These are phyloP conservation scores for Electrona antarctica DNA, from an alignment of 2,113 vertebrate species.

Conservation along the genomic window DNA sequence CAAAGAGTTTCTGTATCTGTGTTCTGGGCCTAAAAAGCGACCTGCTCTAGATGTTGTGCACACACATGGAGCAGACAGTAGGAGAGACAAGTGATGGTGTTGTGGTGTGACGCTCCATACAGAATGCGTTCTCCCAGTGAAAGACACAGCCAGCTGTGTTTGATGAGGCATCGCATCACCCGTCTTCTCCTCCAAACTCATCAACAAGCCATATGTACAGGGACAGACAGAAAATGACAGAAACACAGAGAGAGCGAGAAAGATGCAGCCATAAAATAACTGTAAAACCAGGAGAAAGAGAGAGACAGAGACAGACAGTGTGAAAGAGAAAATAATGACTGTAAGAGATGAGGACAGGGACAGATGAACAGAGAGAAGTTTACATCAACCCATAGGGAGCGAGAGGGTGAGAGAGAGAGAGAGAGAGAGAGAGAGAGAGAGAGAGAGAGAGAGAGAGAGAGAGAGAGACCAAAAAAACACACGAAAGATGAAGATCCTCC, in stretches of 20 bases:
- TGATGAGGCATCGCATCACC: background rate
- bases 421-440: constrained; percentile 6
- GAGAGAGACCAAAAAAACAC: constrained; percentile 18
- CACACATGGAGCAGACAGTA: background rate
- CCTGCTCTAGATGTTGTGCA: no score
- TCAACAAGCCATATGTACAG: constrained; percentile 23
- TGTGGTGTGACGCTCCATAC: constrained; percentile 7
- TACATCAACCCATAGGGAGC: no score
- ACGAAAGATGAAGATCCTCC: constrained; percentile 12
- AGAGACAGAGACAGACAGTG: background rate
- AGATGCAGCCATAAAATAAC: constrained; percentile 5
- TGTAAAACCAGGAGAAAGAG: constrained; percentile 1
- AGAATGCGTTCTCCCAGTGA: constrained; percentile 21
- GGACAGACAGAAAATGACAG: constrained; percentile 15
- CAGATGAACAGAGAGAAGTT: no score
- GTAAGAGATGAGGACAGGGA: background rate
- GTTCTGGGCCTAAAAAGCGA: no score
- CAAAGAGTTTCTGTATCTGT: no score
- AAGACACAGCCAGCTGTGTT: constrained; percentile 12
- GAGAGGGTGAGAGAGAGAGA: constrained; percentile 23
- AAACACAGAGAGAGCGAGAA: constrained; percentile 11
- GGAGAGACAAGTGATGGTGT: constrained; percentile 6
- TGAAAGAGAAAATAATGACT: constrained; percentile 18
- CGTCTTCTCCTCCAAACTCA: constrained; percentile 14
- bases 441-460: constrained; percentile 5